A percentile compares a stretch with the other conserved stretches of the same genome.
Conservation (phyloP, 2,888 invertebrate species). For the Lymantria monacha region DNA sequence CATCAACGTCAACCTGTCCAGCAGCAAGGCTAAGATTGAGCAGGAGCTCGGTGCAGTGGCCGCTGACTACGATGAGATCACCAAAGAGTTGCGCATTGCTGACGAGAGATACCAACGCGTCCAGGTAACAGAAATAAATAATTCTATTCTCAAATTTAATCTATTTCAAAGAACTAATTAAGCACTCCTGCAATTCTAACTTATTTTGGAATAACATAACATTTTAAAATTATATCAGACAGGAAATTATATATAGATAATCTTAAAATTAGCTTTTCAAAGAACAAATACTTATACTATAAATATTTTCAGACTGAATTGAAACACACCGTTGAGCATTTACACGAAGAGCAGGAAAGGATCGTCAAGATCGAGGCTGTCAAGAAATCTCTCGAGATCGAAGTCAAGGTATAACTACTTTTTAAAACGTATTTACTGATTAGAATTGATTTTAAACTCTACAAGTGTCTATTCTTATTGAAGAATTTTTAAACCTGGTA, state of each 20-base stretch:
- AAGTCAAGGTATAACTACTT: constrained; percentile 88
- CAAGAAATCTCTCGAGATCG: constrained; percentile 98
- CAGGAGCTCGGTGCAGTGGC: constrained; percentile 95
- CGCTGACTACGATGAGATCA: constrained; percentile 98
- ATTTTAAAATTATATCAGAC: too few relatives aligned
- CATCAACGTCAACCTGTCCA: constrained; percentile 97
- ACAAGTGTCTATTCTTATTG: not conserved
- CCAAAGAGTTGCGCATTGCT: constrained; percentile 95
- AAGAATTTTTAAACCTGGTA: too few relatives aligned
- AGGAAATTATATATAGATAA: too few relatives aligned
- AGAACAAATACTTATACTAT: too few relatives aligned
- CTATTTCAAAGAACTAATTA: too few relatives aligned
- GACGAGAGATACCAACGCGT: constrained; percentile 98
- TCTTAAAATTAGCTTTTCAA: too few relatives aligned
- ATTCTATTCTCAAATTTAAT: not conserved
- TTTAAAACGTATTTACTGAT: not conserved
- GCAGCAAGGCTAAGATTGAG: constrained; percentile 97
- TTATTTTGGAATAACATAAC: too few relatives aligned
- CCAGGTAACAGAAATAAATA: constrained; percentile 67
- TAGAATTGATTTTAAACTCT: not conserved
- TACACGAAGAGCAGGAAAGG: constrained; percentile 98
- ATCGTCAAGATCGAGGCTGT: constrained; percentile 98
- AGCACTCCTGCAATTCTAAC: too few relatives aligned
- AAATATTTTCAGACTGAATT: constrained; percentile 86
- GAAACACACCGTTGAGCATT: constrained; percentile 95